Base-by-base conservation (phyloP, 2,797 vertebrate species). In the Poeciliopsis paucimaculata region DNA sequence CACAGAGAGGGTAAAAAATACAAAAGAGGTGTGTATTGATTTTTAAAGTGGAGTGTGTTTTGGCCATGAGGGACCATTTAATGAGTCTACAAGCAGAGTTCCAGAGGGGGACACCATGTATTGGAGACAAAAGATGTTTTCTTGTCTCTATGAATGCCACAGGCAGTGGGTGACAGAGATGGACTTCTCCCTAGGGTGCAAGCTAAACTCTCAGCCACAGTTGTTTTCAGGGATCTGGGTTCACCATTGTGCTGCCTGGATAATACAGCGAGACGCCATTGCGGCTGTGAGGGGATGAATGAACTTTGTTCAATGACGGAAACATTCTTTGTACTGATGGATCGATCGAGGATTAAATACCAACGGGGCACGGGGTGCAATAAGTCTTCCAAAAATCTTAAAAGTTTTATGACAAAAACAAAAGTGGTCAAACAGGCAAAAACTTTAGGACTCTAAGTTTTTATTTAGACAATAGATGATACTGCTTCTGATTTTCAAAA, bases 61-160 rank as follows among this genome's bases (percentile, higher is more conserved):
- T 93, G 92, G 91, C 92, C 86, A 72, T 86, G 90, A 93, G 93
- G 90, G 93, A 92, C 90, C 90, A 87, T 95, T 95, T 96, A 96
- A 95, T 94, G 93, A 95, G 91, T 94, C 88, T 93, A 94, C 91
- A 91, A 95, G 93, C 88, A 82, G 86, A 87, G 86, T 83, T 94
- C 91, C 83, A 90, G 79, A 87, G 90, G 93, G 86, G 77, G 55
- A 88, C 86, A 84, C 80, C 81, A 81, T 82, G 88, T 90, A 91
- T 84, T 86, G 81, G 75, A 90, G 79, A 91, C 89, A 92, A 92
- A 92, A 93, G 84, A 90, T 90, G 85, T 87, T 92, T 91, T 90
- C 77, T 90, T 57, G 90, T 89, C 87, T 89, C 84, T 79, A 83
- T 82, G 75, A 89, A 87, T 79, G 86, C 87, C 82, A 84, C 10